A percentile compares a stretch with the other conserved stretches of the same genome.
Evolutionary conservation across 2,113 vertebrate species (phyloP).

Genomic region (Setophaga petechia): DNA sequence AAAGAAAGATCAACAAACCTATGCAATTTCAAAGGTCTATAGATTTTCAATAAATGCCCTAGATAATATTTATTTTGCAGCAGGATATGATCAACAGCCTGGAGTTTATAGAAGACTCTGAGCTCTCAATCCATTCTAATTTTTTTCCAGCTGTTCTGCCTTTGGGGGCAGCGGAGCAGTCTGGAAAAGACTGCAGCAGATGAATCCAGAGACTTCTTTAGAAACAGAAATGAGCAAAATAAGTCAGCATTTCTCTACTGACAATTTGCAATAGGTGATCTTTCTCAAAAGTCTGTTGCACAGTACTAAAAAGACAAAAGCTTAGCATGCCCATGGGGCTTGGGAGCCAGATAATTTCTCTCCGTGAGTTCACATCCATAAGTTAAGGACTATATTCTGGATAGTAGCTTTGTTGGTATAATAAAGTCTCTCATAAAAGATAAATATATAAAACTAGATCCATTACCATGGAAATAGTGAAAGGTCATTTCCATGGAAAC

Average conservation of each 20-base stretch:
- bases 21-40: constrained; percentile 2
- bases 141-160: constrained; percentile 5
- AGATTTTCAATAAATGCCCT: constrained; percentile 20
- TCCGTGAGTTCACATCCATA: background rate
- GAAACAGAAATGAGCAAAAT: constrained; percentile 29
- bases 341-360: constrained; percentile 39
- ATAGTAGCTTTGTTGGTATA: constrained; percentile 64
- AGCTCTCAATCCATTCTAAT: background rate
- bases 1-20: background rate
- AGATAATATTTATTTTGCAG: constrained; percentile 28
- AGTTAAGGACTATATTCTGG: constrained; percentile 59
- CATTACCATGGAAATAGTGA: constrained; percentile 70
- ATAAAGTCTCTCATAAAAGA: constrained; percentile 68
- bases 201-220: constrained; percentile 28
- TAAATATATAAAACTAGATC: constrained; percentile 73
- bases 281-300: constrained; percentile 29
- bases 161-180: constrained; percentile 17
- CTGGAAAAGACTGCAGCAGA: constrained; percentile 24
- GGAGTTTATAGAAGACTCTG: background rate
- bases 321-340: background rate
- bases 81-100: background rate
- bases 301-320: constrained; percentile 39
- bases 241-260: constrained; percentile 14
- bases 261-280: constrained; percentile 35
- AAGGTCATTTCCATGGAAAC: constrained; percentile 75